Conservation (phyloP, 2,888 invertebrate species). For the Automeris io region DNA sequence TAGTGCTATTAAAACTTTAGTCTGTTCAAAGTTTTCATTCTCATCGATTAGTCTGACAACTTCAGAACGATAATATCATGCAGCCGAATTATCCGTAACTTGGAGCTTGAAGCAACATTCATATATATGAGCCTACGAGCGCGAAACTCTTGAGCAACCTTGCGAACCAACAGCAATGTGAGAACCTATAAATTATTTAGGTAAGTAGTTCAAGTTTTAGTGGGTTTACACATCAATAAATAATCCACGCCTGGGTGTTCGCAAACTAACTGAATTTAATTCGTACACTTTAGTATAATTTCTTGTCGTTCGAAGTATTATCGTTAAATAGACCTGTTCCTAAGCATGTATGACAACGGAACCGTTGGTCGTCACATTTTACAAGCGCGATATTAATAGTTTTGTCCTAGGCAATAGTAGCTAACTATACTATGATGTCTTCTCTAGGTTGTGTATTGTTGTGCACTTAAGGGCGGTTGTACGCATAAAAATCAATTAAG, state of each 20-base stretch:
- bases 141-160: slow-evolving; percentile 44
- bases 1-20: neutral
- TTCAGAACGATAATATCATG: slow-evolving; percentile 22
- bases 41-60: slow-evolving; percentile 13
- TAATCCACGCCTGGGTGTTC: slow-evolving; percentile 29
- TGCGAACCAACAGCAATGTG: slow-evolving; percentile 31
- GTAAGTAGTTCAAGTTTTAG: slow-evolving; percentile 41
- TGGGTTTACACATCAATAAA: slow-evolving; percentile 38
- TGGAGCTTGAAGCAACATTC: slow-evolving; percentile 17
- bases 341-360: no score
- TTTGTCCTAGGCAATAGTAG: no score
- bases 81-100: slow-evolving; percentile 24
- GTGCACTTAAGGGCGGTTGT: no score
- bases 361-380: no score
- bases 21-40: slow-evolving; percentile 10
- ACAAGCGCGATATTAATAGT: no score
- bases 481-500: no score
- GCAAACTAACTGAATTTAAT: slow-evolving; percentile 27
- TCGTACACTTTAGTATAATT: slow-evolving; percentile 19
- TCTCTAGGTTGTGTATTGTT: no score
- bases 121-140: slow-evolving; percentile 11
- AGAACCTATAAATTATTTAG: slow-evolving; percentile 50
- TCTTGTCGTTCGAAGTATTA: neutral
- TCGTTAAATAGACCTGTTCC: no score
- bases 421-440: no score